phyloP scores from a whole-genome alignment of 2,797 vertebrate genomes.

The Melanotaenia nigrans region DNA sequence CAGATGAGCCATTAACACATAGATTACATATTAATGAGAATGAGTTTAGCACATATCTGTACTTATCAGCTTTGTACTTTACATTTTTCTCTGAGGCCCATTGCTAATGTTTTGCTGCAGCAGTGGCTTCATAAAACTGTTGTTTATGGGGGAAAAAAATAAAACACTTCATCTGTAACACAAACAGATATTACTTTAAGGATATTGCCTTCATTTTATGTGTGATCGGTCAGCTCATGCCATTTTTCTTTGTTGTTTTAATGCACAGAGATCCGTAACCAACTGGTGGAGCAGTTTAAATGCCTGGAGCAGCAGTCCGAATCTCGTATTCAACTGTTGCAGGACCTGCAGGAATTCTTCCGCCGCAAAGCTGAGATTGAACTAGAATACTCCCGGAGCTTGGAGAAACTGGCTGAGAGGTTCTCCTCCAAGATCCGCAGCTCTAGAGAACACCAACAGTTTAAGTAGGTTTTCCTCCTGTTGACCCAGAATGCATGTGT shows the following conservation, averaged over 20 bases:
- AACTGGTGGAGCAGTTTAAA: slow-evolving; percentile 98
- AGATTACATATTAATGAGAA: background rate
- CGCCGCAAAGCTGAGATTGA: slow-evolving; percentile 97
- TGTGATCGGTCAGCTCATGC: slow-evolving; percentile 18
- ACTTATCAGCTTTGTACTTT: background rate
- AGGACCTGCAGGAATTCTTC: slow-evolving; percentile 99
- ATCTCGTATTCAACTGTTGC: slow-evolving; percentile 95
- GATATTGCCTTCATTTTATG: background rate
- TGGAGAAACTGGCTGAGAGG: slow-evolving; percentile 96
- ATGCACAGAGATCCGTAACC: slow-evolving; percentile 93
- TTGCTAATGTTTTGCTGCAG: background rate
- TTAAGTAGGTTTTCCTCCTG: slow-evolving; percentile 87
- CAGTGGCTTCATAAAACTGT: too few relatives aligned
- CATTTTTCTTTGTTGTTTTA: slow-evolving; percentile 43
- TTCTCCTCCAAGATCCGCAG: slow-evolving; percentile 98
- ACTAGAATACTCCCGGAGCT: slow-evolving; percentile 95
- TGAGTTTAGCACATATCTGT: background rate
- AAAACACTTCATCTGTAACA: background rate
- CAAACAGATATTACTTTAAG: background rate
- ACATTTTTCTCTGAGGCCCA: background rate
- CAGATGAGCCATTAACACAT: background rate
- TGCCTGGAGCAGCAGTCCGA: slow-evolving; percentile 98
- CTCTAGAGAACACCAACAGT: slow-evolving; percentile 95
- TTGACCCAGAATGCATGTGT: background rate
- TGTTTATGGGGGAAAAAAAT: background rate